A percentile compares a stretch with the other conserved stretches of the same genome.
phyloP scores from a whole-genome alignment of 2,888 invertebrate genomes.

The Alloplasta piceator region DNA sequence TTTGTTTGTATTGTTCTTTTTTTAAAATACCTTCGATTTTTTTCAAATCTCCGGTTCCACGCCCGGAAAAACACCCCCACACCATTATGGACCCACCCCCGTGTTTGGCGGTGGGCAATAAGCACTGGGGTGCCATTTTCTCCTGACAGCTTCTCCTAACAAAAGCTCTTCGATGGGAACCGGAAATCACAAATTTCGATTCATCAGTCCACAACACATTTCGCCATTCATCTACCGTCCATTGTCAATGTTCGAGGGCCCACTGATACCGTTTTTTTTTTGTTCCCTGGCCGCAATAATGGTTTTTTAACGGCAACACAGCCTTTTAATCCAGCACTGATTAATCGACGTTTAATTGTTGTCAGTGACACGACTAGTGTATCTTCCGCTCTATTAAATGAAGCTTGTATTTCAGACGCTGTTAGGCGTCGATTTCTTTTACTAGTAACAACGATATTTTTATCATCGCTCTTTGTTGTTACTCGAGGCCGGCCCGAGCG shows the following conservation, averaged over 20 bases:
- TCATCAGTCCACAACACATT: constrained; percentile 61
- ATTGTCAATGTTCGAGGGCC: constrained; percentile 62
- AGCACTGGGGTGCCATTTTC: constrained; percentile 30
- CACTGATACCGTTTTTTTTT: constrained; percentile 45
- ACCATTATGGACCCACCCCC: constrained; percentile 19
- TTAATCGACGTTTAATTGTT: constrained; percentile 25
- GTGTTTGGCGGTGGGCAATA: constrained; percentile 63
- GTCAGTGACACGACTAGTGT: constrained; percentile 9
- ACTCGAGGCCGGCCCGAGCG: no score
- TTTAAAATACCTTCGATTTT: constrained; percentile 67
- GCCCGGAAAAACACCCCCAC: constrained; percentile 48
- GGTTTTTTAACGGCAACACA: constrained; percentile 33
- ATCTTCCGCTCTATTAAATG: constrained; percentile 4
- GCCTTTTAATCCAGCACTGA: constrained; percentile 5
- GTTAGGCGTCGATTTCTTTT: constrained; percentile 28
- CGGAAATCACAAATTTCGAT: constrained; percentile 63
- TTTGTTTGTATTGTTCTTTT: constrained; percentile 62
- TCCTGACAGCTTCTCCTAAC: constrained; percentile 31
- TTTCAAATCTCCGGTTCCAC: constrained; percentile 57
- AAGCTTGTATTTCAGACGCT: constrained; percentile 38
- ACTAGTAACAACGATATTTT: constrained; percentile 18
- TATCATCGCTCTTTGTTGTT: constrained; percentile 12
- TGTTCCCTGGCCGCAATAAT: background rate
- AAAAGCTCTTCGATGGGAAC: constrained; percentile 44
- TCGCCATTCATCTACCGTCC: constrained; percentile 55